Base-by-base conservation (phyloP, 2,888 invertebrate species). In the Belgica antarctica region DNA sequence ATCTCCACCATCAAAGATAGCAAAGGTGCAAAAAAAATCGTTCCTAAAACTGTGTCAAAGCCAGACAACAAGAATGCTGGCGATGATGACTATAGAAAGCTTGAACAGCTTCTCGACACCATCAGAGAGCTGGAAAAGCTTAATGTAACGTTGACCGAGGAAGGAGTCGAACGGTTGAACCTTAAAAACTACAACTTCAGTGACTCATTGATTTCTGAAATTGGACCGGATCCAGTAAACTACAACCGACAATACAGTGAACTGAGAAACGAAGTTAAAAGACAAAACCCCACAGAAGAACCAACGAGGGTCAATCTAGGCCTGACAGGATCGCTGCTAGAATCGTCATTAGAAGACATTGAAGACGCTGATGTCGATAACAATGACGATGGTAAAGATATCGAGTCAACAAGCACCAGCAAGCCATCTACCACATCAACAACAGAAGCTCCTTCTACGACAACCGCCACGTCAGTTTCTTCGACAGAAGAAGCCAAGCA, bases 401-500 rank as follows among this genome's bases (percentile, higher is more conserved):
- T 5, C 27, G 59, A 22, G 12, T 46, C 72, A 15, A 22, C 17
- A 3, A 73, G 74, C 22, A 74, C 74, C 1, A 73, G 74, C 19
- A 68, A 73, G 27, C 71, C 73, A 31, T 5, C 61, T 47, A 52
- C 59, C 8, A 52, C 62, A 62, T 62, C 47, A 8, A 41, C 71
- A 5, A 47, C 31, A 28, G 34, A 15, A 65, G 52, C 12, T 25
- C 24, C 41, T 12, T 34, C 27, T 19, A 47, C 24, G 27, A 70
- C 52, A 15, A 12, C 47, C 8, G 70, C 65, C 10, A 69, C 31
- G 7, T 70, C 73, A 25, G 72, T 73, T 5, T 74, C 74, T 7
- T 75, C 77, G 15, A 78, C 79, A 0, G 78, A 78, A 73, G 78
- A 80, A 73, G 71, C 79, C 1, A 72, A 92, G 66, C 90, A 88